Percentiles rank a stretch among this genome's conserved stretches.
phyloP scores from a whole-genome alignment of 2,113 vertebrate genomes.

The Smithornis capensis region DNA sequence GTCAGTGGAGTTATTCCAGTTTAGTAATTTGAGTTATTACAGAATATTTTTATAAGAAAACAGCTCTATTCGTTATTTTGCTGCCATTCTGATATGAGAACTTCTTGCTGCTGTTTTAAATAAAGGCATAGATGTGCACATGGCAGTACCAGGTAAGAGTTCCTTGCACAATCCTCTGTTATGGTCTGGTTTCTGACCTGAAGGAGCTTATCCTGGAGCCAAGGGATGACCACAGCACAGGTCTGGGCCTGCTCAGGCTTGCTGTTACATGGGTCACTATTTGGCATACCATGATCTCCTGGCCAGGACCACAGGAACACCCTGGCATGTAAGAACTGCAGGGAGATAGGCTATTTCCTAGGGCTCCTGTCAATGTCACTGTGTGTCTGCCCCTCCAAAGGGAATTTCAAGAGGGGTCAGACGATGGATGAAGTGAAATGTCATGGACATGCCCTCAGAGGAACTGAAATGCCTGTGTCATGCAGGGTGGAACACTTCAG shows the following conservation, averaged over 20 bases:
- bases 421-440: not conserved
- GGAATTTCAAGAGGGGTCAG: not conserved
- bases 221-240: not conserved
- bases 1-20: rapidly evolving
- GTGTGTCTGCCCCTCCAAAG: rapidly evolving
- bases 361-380: rapidly evolving
- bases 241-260: not conserved
- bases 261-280: not conserved
- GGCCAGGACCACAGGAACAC: not conserved
- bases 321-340: not conserved
- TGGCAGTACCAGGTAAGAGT: not conserved
- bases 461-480: conserved; percentile 3
- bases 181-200: not conserved
- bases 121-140: rapidly evolving
- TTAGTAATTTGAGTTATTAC: not conserved
- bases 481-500: not conserved
- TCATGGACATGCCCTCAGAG: not conserved
- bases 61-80: not conserved
- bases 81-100: not conserved
- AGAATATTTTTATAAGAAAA: not conserved
- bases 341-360: not conserved
- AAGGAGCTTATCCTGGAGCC: not conserved
- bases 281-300: rapidly evolving
- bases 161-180: not conserved
- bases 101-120: not conserved